Evolutionary conservation across 2,888 invertebrate species (phyloP), one percentile per base, ranked within the genome.

Genomic region (Troides aeacus): DNA sequence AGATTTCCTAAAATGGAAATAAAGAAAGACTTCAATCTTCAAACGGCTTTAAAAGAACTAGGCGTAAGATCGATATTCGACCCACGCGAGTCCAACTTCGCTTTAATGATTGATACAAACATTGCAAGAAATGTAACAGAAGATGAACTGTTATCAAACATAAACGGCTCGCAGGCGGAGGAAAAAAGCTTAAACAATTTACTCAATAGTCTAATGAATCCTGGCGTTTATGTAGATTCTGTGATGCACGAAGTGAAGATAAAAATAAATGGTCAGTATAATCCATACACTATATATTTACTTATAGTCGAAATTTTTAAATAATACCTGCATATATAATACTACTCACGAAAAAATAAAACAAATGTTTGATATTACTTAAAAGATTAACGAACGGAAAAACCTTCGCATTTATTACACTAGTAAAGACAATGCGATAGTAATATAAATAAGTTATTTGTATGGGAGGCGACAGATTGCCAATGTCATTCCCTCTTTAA

Each of bases 1-100:
- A 88, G 94, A 50, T 91, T 95, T 53, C 97, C 97, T 0, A 96
- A 95, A 82, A 95, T 97, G 95, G 94, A 95, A 75, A 85, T 97
- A 1, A 93, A 94, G 72, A 94, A 92, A 62, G 93, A 91, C 0
- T 76, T 94, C 3, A 92, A 93, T 74, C 82, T 97, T 59, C 94
- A 93, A 70, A 73, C 87, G 0, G 77, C 94, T 0, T 84, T 97
- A 5, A 83, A 93, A 73, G 79, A 83, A 3, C 80, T 97, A 69
- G 96, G 96, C 0, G 80, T 96, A 0, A 80, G 82, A 2, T 92
- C 95, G 0, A 87, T 97, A 71, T 97, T 97, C 80, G 82, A 91
- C 71, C 93, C 94, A 0, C 74, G 74, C 0, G 80, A 86, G 65
- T 95, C 96, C 0, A 96, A 97, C 84, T 93, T 97, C 64, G 95